Evolutionary conservation across 2,113 vertebrate genomes (phyloP).

Genomic region (Trogon surrucura): DNA sequence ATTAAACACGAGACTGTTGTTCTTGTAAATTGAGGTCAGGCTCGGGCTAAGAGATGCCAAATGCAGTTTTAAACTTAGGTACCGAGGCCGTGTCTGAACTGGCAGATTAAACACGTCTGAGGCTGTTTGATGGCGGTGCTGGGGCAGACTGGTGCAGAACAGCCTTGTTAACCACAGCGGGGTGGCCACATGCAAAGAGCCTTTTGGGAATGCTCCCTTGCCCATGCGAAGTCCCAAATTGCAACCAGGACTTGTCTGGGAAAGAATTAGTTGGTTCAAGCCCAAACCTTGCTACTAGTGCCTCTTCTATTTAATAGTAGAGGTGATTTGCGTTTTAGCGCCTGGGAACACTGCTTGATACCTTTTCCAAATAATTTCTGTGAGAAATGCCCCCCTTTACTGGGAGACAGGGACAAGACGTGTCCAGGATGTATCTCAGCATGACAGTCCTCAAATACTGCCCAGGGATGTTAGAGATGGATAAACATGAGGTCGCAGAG

Average conservation of each 20-base stretch:
- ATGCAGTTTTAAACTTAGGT: constrained; percentile 13
- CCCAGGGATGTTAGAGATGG: accelerated
- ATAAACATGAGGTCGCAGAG: background rate
- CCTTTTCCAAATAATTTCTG: background rate
- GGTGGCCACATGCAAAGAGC: constrained; percentile 21
- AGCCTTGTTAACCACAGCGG: constrained; percentile 12
- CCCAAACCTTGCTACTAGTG: constrained; percentile 18
- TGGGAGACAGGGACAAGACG: background rate
- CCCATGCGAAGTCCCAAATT: background rate
- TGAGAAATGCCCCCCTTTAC: background rate
- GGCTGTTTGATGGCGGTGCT: constrained; percentile 11
- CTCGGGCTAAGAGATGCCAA: constrained; percentile 42
- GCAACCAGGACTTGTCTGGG: constrained; percentile 27
- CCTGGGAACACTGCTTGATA: constrained; percentile 13
- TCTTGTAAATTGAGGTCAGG: constrained; percentile 65
- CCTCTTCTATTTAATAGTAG: background rate
- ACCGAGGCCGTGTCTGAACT: background rate
- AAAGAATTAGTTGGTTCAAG: constrained; percentile 35
- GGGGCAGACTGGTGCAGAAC: constrained; percentile 27
- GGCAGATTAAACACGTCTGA: background rate
- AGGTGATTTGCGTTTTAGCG: constrained; percentile 17
- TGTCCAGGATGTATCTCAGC: background rate
- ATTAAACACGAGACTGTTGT: constrained; percentile 50
- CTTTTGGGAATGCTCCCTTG: background rate
- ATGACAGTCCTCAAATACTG: background rate